A percentile compares a stretch with the other conserved stretches of the same genome.
These are phyloP conservation scores for Brevimyrus niger DNA, from an alignment of 2,113 vertebrate species.

Conservation along the genomic window DNA sequence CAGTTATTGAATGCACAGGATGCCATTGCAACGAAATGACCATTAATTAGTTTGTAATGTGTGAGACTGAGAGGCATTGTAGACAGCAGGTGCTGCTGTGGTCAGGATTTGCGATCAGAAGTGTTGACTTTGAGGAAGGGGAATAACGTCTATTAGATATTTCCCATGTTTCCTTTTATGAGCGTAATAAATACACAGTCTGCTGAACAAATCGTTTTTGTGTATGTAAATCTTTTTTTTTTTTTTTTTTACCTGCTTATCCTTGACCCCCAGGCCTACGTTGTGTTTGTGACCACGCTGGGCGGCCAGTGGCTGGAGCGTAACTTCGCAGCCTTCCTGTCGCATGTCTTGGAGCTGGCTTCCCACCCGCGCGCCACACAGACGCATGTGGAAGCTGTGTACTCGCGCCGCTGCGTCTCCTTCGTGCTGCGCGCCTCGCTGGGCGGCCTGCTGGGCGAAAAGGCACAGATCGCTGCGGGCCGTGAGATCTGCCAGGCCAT, in stretches of 20 bases:
- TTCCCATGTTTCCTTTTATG: not conserved
- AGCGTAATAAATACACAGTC: not conserved
- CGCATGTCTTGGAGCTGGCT: slow-evolving; percentile 88
- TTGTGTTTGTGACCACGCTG: slow-evolving; percentile 89
- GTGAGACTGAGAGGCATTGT: not conserved
- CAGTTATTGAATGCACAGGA: too few species aligned
- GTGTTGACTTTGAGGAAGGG: not conserved
- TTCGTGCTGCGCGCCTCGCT: slow-evolving; percentile 93
- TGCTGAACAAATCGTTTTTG: not conserved
- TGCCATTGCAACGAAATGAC: not conserved
- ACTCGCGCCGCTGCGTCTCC: slow-evolving; percentile 94
- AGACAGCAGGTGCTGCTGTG: not conserved
- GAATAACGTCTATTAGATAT: not conserved
- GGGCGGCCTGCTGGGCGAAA: slow-evolving; percentile 89
- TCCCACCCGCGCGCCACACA: slow-evolving; percentile 94
- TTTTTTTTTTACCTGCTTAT: not conserved
- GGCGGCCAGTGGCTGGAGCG: slow-evolving; percentile 96
- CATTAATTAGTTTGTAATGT: not conserved
- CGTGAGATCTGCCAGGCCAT: slow-evolving; percentile 98
- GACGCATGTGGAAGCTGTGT: slow-evolving; percentile 94
- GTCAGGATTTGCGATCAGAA: too few species aligned
- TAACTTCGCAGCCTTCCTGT: slow-evolving; percentile 90
- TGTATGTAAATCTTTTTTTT: not conserved
- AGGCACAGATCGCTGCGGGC: slow-evolving; percentile 95
- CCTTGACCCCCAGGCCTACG: slow-evolving; percentile 75